Evolutionary conservation across 2,888 invertebrate species (phyloP).

Genomic region (Eupithecia pulchellata): DNA sequence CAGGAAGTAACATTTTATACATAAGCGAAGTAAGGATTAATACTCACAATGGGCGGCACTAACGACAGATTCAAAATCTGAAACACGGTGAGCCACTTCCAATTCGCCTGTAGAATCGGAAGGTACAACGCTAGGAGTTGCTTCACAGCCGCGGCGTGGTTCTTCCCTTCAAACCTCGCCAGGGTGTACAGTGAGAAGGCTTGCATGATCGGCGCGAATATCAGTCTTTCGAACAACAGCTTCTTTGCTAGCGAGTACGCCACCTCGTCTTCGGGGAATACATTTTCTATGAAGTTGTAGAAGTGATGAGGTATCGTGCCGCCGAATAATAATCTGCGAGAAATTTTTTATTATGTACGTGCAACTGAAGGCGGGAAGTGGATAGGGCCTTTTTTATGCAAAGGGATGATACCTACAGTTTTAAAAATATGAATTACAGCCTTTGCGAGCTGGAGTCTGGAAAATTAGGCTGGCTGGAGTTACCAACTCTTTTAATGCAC

Average conservation of each 20-base stretch:
- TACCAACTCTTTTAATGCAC: too few species aligned
- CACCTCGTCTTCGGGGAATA: slow-evolving; percentile 86
- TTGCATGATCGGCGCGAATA: slow-evolving; percentile 90
- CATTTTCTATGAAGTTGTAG: slow-evolving; percentile 86
- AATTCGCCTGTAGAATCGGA: slow-evolving; percentile 89
- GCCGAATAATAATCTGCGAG: slow-evolving; percentile 89
- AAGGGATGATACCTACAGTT: neutral
- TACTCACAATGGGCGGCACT: slow-evolving; percentile 91
- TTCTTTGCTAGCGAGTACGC: slow-evolving; percentile 85
- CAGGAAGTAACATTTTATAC: too few species aligned
- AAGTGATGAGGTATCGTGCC: slow-evolving; percentile 93
- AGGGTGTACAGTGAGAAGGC: slow-evolving; percentile 90
- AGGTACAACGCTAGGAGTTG: slow-evolving; percentile 88
- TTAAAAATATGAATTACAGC: too few species aligned
- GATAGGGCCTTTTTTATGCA: slow-evolving; percentile 11
- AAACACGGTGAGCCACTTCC: slow-evolving; percentile 91
- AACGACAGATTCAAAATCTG: slow-evolving; percentile 90
- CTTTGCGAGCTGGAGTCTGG: neutral
- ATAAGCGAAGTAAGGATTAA: too few species aligned
- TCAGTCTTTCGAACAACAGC: slow-evolving; percentile 89
- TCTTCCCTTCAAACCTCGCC: slow-evolving; percentile 91
- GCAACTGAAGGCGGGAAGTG: neutral
- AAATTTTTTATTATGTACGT: neutral
- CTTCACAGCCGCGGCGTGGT: slow-evolving; percentile 86
- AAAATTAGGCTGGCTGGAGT: too few species aligned